Base-by-base conservation (phyloP, 2,888 invertebrate genomes). In the Heliconius hortense region DNA sequence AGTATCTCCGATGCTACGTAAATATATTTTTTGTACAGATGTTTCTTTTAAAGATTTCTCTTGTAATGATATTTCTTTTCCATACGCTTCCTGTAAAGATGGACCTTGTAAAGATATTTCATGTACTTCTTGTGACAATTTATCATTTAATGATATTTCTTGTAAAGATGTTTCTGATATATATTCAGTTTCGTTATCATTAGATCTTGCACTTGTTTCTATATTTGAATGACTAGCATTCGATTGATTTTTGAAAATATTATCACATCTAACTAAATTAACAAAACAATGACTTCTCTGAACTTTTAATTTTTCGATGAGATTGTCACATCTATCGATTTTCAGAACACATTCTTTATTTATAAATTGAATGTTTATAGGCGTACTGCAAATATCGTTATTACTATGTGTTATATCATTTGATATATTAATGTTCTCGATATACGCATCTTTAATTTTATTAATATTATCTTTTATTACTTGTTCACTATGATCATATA, bases 201-300 rank as follows among this genome's bases (percentile, higher is more conserved):
- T 39, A 43, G 10, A 43, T 43, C 11, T 39, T 8, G 66, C 28
- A n/a, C 35, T 64, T 15, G n/a, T 28, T 31, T 43, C 13, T 69
- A 35, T 56, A 3, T 53, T 43, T 4, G 11, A 64, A 31, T 5
- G 24, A n/a, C 39, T 26, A 43, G 21, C 39, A 39, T 62, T 13
- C 15, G 15, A 69, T 15, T 18, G 60, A 64, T 68, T 21, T 59
- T 64, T 71, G 72, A 64, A n/a, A 53, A 76, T 21, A 28, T 81
- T 62, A 76, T 91, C 89, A 79, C 88, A 89, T 77, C 88, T 84
- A 67, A 85, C 76, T 73, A 91, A 82, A 77, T 84, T 81, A 39
- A 89, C 82, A 75, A 76, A 85, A 81, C 88, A 90, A 60, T 81
- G 78, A 39, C 80, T 79, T 28, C 83, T 86, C 28, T 84, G 78